Base-by-base conservation (phyloP, 2,113 vertebrate species). In the Cairina moschata region DNA sequence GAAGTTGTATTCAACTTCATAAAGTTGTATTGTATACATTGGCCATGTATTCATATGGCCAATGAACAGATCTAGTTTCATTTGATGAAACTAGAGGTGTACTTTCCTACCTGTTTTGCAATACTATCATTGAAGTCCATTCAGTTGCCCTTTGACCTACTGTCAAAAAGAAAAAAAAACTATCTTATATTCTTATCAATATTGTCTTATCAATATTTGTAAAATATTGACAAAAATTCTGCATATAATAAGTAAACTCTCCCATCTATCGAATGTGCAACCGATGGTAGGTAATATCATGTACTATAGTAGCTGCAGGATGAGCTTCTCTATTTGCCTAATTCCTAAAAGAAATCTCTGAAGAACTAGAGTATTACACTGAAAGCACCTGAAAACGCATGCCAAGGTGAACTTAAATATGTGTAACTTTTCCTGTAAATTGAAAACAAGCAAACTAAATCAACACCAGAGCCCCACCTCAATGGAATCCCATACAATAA, bases 31-130 rank as follows among this genome's bases (percentile, higher is more conserved):
- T 40, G 40, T 40, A 40, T 11, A 40, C 40, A 11, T 40, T 40
- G 40, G 40, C 40, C 40, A 40, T 13, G 40, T 40, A 40, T 40
- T 40, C 40, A 40, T 40, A 13, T 73, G 94, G 34, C 97, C 98
- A 97, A 98, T 97, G 97, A 92, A 92, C 60, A 88, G 54, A 58
- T 69, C 83, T 63, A 78, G 50, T 79, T 55, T 54, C 60, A 71
- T 80, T 34, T 88, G 46, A 93, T 13, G 28, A 85, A 94, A 85
- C 44, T 50, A 56, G 38, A 87, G 87, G 60, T 26, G 32, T 50
- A 77, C 58, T 68, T 91, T 78, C 76, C 58, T 79, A 67, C 29
- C 44, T 31, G 9, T 18, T 34, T 23, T 54, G 18, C 4, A 6
- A 48, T 36, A 40, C 23, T 40, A 38, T 9, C 4, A 3, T 42